Base-by-base conservation (phyloP, 2,797 vertebrate species). In the Chaetodon trifasciatus region DNA sequence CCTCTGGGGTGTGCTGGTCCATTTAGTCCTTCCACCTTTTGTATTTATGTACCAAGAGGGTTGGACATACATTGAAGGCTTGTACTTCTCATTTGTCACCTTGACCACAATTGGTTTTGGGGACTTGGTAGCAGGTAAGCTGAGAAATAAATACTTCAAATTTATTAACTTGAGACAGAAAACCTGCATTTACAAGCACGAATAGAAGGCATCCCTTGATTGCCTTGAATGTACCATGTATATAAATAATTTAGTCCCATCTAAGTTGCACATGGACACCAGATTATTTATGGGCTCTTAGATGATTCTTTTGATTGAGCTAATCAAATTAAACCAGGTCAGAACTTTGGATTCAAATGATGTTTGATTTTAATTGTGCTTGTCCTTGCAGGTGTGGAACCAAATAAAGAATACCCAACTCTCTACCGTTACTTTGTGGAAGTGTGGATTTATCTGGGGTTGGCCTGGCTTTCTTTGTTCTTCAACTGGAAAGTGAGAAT, bases 401-500 rank as follows among this genome's bases (percentile, higher is more conserved):
- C 98, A 70, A 95, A 96, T 35, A 95, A 92, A 81, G 88, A 96
- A 35, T 99, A 99, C 88, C 97, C 98, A 0, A 95, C 96, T 63
- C 95, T 99, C 42, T 99, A 99, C 91, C 97, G 98, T 84, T 99
- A 99, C 81, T 99, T 99, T 89, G 98, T 99, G 83, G 98, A 99
- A 69, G 95, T 99, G n/a, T 99, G 98, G 98, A 99, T 99, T 84
- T 99, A 98, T 91, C 91, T 99, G 68, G 98, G 98, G 1, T 77
- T 99, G 88, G 98, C 98, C 78, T 99, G 98, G 98, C 96, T 99
- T 44, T 99, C 98, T 21, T 94, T 99, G 52, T 99, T 99, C 81
- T 97, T 99, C 86, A 99, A 98, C 90, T 99, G 98, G 98, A 99
- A 99, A 79, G 98, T 99, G 67, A 97, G 98, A 78, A 99, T 99